Evolutionary conservation across 2,888 invertebrate species (phyloP).

Genomic region (Eledona agricola): DNA sequence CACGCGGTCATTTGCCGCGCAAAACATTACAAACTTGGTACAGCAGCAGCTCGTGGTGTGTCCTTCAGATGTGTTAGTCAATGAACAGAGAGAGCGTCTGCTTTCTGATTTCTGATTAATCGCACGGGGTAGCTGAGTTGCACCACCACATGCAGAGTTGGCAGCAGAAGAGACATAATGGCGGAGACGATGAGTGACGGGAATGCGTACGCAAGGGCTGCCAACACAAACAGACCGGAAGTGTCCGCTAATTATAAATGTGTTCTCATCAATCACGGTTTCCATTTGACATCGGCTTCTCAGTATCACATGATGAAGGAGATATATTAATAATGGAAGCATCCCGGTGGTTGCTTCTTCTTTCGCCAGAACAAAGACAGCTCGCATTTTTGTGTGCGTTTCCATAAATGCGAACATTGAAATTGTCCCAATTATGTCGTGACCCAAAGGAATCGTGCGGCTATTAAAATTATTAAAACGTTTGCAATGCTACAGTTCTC

Average conservation of each 20-base stretch:
- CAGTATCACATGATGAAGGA: conserved; percentile 38
- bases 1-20: conserved; percentile 37
- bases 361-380: no score
- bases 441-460: conserved; percentile 59
- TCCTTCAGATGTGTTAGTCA: conserved; percentile 30
- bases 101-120: conserved; percentile 41
- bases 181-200: conserved; percentile 56
- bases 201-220: conserved; percentile 56
- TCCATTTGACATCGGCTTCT: conserved; percentile 48
- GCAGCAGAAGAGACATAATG: conserved; percentile 53
- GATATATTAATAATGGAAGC: conserved; percentile 43
- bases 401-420: conserved; percentile 27
- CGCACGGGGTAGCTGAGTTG: conserved; percentile 42
- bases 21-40: conserved; percentile 21
- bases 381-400: conserved; percentile 9
- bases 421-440: conserved; percentile 59
- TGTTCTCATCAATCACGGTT: conserved; percentile 62
- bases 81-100: conserved; percentile 7
- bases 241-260: conserved; percentile 65
- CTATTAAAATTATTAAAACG: conserved; percentile 61
- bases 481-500: conserved; percentile 49
- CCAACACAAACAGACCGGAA: conserved; percentile 63
- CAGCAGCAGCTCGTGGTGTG: conserved; percentile 2
- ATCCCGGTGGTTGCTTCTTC: no score
- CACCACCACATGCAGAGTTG: conserved; percentile 53